phyloP scores from a whole-genome alignment of 2,888 invertebrate species.

The Phymatocera aterrima region DNA sequence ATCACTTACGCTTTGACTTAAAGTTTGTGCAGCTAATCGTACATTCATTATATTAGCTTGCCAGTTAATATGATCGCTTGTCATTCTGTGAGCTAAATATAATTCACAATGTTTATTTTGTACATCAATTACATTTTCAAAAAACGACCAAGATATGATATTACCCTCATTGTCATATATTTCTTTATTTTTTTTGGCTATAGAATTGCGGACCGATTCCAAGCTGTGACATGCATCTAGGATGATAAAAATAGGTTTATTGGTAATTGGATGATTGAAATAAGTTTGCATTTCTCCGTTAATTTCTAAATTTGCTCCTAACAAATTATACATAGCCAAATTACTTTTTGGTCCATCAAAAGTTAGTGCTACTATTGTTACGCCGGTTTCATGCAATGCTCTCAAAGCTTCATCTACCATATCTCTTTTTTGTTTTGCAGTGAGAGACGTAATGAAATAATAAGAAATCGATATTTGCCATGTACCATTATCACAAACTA shows the following conservation, averaged over 20 bases:
- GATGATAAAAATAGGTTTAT: background rate
- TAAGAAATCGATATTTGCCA: constrained; percentile 68
- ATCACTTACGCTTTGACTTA: constrained; percentile 55
- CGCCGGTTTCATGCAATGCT: constrained; percentile 31
- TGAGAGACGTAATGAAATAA: constrained; percentile 60
- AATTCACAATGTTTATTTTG: constrained; percentile 9
- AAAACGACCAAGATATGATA: background rate
- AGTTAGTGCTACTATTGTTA: constrained; percentile 41
- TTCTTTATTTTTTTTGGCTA: background rate
- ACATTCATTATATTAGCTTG: constrained; percentile 58
- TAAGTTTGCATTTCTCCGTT: background rate
- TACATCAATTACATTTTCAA: background rate
- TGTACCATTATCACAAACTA: constrained; percentile 58
- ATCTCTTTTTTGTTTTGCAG: constrained; percentile 55
- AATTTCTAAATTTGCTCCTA: background rate
- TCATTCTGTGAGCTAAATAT: background rate
- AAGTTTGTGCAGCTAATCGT: constrained; percentile 56
- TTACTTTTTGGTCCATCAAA: constrained; percentile 30
- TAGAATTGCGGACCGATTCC: constrained; percentile 20
- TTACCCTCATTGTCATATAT: constrained; percentile 1
- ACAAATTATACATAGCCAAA: background rate
- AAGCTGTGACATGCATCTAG: constrained; percentile 29
- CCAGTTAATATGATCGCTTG: constrained; percentile 47
- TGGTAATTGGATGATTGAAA: background rate
- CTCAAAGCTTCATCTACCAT: constrained; percentile 27